Evolutionary conservation across 2,888 invertebrate species (phyloP).

Genomic region (Metellina segmentata): DNA sequence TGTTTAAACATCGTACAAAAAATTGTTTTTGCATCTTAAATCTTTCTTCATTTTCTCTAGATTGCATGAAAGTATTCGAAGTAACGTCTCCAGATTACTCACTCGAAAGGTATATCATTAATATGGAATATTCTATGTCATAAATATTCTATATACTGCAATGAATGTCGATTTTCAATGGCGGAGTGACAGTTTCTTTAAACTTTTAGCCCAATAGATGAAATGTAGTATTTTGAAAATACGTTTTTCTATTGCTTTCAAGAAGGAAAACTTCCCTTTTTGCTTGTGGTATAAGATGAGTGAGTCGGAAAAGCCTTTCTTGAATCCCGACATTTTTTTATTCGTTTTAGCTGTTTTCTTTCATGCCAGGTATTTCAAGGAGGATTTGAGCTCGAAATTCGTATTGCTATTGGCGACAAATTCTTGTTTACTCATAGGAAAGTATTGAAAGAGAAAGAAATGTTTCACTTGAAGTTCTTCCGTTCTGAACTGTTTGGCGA

Average conservation of each 20-base stretch:
- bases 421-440: background rate
- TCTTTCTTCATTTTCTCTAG: background rate
- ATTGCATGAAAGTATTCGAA: background rate
- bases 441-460: background rate
- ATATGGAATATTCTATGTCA: background rate
- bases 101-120: background rate
- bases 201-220: background rate
- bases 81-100: background rate
- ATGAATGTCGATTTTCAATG: background rate
- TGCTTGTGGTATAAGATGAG: background rate
- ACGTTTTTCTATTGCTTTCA: background rate
- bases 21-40: background rate
- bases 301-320: background rate
- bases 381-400: background rate
- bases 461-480: background rate
- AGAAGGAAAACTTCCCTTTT: background rate
- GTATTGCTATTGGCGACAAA: background rate
- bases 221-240: background rate
- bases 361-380: background rate
- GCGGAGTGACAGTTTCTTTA: background rate
- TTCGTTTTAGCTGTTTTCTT: background rate
- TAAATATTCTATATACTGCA: background rate
- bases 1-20: background rate
- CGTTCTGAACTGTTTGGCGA: background rate
- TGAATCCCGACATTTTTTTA: background rate